phyloP scores from a whole-genome alignment of 2,888 invertebrate species.

The Heliconius sara region DNA sequence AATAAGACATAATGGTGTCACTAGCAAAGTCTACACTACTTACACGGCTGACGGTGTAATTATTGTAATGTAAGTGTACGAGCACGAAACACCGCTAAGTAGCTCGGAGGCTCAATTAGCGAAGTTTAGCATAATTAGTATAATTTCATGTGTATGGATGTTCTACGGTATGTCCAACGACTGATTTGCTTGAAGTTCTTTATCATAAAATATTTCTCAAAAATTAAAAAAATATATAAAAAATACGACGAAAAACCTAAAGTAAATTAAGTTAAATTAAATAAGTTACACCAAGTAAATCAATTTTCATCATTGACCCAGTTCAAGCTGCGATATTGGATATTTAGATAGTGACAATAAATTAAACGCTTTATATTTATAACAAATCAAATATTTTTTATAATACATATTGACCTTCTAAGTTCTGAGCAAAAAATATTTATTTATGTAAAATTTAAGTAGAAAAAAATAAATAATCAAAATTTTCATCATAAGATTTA shows the following conservation, averaged over 20 bases:
- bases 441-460: too few relatives aligned
- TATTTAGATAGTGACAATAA: too few relatives aligned
- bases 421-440: too few relatives aligned
- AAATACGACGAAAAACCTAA: not conserved
- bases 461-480: too few relatives aligned
- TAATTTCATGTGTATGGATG: conserved; percentile 35
- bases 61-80: conserved; percentile 26
- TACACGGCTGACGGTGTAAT: conserved; percentile 26
- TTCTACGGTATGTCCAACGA: conserved; percentile 11
- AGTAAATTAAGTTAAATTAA: not conserved
- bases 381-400: not conserved
- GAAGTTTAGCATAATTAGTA: conserved; percentile 38
- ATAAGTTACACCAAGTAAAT: not conserved
- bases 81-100: conserved; percentile 15
- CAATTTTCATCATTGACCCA: not conserved
- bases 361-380: not conserved
- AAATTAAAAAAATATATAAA: not conserved
- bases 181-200: not conserved
- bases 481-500: too few relatives aligned
- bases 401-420: not conserved
- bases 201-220: not conserved
- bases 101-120: conserved; percentile 33
- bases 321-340: not conserved
- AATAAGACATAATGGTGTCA: conserved; percentile 13
- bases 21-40: conserved; percentile 11